Percentiles rank a stretch among this genome's conserved stretches.
These are phyloP conservation scores for Palaemon carinicauda DNA, from an alignment of 1,140 invertebrate species.

Conservation along the genomic window DNA sequence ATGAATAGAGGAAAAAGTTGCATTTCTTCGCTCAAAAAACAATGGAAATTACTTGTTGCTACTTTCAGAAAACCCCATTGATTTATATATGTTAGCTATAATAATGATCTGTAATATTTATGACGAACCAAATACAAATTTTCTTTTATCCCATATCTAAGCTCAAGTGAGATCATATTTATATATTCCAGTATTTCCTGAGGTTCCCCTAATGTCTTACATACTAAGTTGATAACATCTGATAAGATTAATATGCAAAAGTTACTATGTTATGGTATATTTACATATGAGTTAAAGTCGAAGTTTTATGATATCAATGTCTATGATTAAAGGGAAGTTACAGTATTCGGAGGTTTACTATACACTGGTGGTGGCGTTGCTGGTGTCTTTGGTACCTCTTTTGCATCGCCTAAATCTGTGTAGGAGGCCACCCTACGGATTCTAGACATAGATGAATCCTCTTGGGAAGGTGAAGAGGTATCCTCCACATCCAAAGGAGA, in stretches of 20 bases:
- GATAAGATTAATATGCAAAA: not conserved
- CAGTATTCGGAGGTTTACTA: not conserved
- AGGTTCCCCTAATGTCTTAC: not conserved
- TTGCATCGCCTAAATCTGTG: not conserved
- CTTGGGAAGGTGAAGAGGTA: not conserved
- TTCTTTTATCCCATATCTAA: not conserved
- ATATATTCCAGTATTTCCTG: not conserved
- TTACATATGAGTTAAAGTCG: not conserved
- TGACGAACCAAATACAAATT: not conserved
- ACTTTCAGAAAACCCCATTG: too few relatives aligned
- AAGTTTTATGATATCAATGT: not conserved
- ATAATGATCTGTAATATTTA: too few relatives aligned
- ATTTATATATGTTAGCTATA: too few relatives aligned
- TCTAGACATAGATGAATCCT: not conserved
- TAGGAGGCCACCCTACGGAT: not conserved
- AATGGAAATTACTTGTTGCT: too few relatives aligned
- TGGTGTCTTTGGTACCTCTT: not conserved
- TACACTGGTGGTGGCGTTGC: not conserved
- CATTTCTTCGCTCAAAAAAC: too few relatives aligned
- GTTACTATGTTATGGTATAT: not conserved
- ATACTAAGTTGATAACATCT: not conserved
- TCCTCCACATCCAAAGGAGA: conserved; percentile 31
- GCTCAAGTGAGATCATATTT: not conserved
- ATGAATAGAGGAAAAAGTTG: too few relatives aligned
- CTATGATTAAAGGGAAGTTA: not conserved